Percentiles rank a stretch among this genome's conserved stretches.
Conservation (phyloP, 1,140 invertebrate species). For the Tribolium castaneum region DNA sequence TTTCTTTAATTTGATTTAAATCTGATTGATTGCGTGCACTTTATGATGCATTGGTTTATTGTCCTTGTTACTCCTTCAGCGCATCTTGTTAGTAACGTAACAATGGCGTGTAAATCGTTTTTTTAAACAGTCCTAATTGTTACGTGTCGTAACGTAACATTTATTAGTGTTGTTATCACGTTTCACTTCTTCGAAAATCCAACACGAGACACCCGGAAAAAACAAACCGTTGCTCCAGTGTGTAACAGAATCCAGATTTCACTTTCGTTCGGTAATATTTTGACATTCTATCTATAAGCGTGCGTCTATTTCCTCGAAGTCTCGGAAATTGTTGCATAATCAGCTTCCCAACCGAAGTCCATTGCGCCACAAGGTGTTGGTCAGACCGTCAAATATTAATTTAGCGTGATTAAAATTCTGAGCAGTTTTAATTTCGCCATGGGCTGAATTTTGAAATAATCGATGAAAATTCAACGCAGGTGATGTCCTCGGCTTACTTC, state of each 20-base stretch:
- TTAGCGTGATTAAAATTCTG: slow-evolving; percentile 17
- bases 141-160: background rate
- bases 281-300: background rate
- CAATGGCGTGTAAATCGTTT: background rate
- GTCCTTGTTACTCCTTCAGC: background rate
- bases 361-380: slow-evolving; percentile 15
- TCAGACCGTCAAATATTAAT: slow-evolving; percentile 25
- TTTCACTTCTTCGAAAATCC: background rate
- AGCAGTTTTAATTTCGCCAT: slow-evolving; percentile 6
- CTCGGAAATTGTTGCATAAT: slow-evolving; percentile 3
- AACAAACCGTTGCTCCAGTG: background rate
- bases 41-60: background rate
- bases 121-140: background rate
- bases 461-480: slow-evolving; percentile 10
- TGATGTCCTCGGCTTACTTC: slow-evolving; percentile 24
- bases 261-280: background rate
- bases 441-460: background rate
- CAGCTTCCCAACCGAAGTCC: background rate
- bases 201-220: background rate
- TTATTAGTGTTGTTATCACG: background rate
- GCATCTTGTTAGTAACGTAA: background rate
- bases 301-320: background rate
- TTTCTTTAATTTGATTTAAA: too few species aligned
- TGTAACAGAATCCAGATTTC: background rate
- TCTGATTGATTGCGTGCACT: background rate